These are phyloP conservation scores for Nannobrachium achirus DNA, from an alignment of 2,113 vertebrate genomes.

Conservation along the genomic window DNA sequence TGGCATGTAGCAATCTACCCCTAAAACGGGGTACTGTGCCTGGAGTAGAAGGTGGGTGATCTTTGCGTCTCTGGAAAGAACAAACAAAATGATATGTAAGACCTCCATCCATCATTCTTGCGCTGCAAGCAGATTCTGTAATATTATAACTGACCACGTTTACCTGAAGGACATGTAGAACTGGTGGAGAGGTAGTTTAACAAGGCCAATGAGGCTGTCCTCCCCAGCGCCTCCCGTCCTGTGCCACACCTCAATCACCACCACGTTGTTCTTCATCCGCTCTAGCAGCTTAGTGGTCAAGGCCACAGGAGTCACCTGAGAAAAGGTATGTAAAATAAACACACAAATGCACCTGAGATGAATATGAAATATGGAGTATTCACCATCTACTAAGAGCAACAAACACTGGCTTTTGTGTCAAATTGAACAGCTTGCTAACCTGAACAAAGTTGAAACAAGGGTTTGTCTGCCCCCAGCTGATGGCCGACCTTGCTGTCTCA, in stretches of 20 bases:
- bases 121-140: too few relatives aligned
- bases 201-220: slow-evolving; percentile 89
- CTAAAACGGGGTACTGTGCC: slow-evolving; percentile 92
- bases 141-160: slow-evolving; percentile 23
- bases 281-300: slow-evolving; percentile 85
- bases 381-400: too few relatives aligned
- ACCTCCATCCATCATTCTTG: background rate
- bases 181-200: slow-evolving; percentile 94
- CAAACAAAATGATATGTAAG: background rate
- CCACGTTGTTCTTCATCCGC: slow-evolving; percentile 92
- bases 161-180: slow-evolving; percentile 97
- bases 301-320: slow-evolving; percentile 88
- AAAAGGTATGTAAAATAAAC: background rate
- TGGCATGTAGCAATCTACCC: slow-evolving; percentile 88
- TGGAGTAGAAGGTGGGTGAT: slow-evolving; percentile 86
- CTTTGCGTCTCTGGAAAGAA: slow-evolving; percentile 82
- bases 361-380: too few relatives aligned
- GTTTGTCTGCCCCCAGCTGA: slow-evolving; percentile 84
- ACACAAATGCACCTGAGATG: too few relatives aligned
- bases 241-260: slow-evolving; percentile 96
- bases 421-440: slow-evolving; percentile 71
- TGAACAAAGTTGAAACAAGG: slow-evolving; percentile 90
- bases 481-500: slow-evolving; percentile 82
- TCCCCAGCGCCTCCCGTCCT: slow-evolving; percentile 77
- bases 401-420: too few relatives aligned